Base-by-base conservation (phyloP, 2,113 vertebrate genomes). In the Orthochromis indermauri region DNA sequence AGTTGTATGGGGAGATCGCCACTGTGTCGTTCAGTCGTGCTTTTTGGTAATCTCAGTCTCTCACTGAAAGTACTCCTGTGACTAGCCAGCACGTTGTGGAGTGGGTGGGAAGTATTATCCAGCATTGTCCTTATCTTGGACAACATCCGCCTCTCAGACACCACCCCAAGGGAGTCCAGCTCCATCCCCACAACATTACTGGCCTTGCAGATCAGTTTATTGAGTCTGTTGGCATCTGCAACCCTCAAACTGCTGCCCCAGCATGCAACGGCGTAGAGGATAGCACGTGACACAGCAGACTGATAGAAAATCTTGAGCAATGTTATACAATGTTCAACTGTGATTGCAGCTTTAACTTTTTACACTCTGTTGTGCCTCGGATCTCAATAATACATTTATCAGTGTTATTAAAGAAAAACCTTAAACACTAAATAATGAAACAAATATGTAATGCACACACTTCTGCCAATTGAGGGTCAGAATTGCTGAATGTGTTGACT, bases 361-460 rank as follows among this genome's bases (percentile, higher is more conserved):
- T 66, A 37, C 19, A 37, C 10, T 21, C 11, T 66, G 61, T 37
- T 66, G 61, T 0, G 7, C 31, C 31, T 66, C 31, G 0, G 0
- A 21, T 37, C 4, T 66, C 19, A 66, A 37, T 21, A 37, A 37
- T 66, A 66, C 4, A 37, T 37, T n/a, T 37, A 35, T 66, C 61
- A 37, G 11, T 37, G 33, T 2, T 66, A 21, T 37, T 3, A 37
- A n/a, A 37, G 33, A 37, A 37, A 37, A 12, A 3, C 8, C 28
- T 19, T 35, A 63, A 33, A 35, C 10, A 35, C 31, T 35, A 35
- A 63, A 35, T 21, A 68, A 40, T 40, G 63, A 21, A n/a, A 68
- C 19, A 37, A 40, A 21, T n/a, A 68, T 68, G 63, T 40, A 40
- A 40, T 21, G 55, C 24, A 61, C 57, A 61, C 14, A 61, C 19